These are phyloP conservation scores for Cuniculus paca DNA, from an alignment of 2,797 vertebrate genomes.

Conservation along the genomic window DNA sequence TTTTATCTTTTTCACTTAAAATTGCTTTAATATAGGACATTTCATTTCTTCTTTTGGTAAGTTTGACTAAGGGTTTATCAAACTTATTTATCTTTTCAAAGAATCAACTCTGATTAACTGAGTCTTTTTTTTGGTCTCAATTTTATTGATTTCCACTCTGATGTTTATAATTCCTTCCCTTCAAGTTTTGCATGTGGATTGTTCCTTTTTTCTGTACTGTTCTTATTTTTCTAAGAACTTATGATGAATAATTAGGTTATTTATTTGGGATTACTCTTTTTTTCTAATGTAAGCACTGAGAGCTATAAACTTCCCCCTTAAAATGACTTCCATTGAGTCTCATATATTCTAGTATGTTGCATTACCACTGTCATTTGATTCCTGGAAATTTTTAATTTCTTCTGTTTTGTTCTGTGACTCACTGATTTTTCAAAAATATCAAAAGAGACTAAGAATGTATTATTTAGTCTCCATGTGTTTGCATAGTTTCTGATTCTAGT, in stretches of 20 bases:
- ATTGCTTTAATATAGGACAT: neutral
- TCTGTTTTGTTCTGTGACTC: neutral
- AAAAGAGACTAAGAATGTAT: neutral
- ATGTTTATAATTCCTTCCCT: neutral
- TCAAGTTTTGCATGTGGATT: neutral
- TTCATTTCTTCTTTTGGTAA: neutral
- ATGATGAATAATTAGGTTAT: neutral
- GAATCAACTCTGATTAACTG: neutral
- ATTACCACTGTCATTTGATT: neutral
- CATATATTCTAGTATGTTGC: neutral
- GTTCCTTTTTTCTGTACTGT: neutral
- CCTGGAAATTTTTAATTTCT: neutral
- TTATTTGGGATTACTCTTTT: neutral
- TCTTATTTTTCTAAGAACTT: neutral
- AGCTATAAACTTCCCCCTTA: neutral
- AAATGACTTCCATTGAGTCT: neutral
- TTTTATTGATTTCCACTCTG: neutral
- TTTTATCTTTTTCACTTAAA: neutral
- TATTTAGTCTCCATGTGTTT: neutral
- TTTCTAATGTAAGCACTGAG: neutral
- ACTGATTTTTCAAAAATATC: neutral
- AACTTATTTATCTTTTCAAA: neutral
- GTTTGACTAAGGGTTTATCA: neutral
- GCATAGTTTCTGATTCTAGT: neutral
- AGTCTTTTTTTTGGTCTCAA: neutral